These are phyloP conservation scores for Aelia acuminata DNA, from an alignment of 2,888 invertebrate genomes.

Conservation along the genomic window DNA sequence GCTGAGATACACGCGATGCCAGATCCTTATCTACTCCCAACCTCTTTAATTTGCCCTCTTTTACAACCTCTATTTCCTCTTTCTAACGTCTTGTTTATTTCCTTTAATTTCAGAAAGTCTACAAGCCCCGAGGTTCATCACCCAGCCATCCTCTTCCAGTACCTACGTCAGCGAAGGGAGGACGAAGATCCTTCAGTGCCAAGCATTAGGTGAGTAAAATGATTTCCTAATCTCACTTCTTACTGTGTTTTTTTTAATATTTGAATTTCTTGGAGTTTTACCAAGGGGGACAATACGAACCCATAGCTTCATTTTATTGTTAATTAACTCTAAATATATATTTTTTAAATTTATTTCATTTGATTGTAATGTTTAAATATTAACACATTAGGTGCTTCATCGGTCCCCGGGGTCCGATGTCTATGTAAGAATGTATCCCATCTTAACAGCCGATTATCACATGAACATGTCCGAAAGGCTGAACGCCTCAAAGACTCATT, in stretches of 20 bases:
- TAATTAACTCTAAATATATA: too few relatives aligned
- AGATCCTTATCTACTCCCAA: background rate
- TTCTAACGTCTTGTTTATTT: background rate
- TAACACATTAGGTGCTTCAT: too few relatives aligned
- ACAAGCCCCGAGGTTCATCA: constrained; percentile 90
- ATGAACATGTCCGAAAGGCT: too few relatives aligned
- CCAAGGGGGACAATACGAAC: too few relatives aligned
- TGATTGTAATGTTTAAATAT: too few relatives aligned
- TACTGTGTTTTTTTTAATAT: background rate
- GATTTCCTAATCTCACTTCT: background rate
- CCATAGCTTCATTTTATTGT: too few relatives aligned
- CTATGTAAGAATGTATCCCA: too few relatives aligned
- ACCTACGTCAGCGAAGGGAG: constrained; percentile 90
- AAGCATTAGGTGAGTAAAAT: constrained; percentile 84
- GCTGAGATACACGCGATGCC: background rate
- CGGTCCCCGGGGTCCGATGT: too few relatives aligned
- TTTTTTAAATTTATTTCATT: too few relatives aligned
- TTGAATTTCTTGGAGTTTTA: too few relatives aligned
- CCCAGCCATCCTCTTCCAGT: constrained; percentile 87
- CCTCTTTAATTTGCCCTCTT: background rate
- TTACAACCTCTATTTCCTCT: background rate
- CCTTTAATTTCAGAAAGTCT: constrained; percentile 73
- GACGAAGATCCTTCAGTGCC: constrained; percentile 93
- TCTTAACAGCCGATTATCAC: too few relatives aligned
- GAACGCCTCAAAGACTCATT: too few relatives aligned